Percentiles rank a stretch among this genome's conserved stretches.
Evolutionary conservation across 2,888 invertebrate genomes (phyloP).

Genomic region (Amiota mariae): DNA sequence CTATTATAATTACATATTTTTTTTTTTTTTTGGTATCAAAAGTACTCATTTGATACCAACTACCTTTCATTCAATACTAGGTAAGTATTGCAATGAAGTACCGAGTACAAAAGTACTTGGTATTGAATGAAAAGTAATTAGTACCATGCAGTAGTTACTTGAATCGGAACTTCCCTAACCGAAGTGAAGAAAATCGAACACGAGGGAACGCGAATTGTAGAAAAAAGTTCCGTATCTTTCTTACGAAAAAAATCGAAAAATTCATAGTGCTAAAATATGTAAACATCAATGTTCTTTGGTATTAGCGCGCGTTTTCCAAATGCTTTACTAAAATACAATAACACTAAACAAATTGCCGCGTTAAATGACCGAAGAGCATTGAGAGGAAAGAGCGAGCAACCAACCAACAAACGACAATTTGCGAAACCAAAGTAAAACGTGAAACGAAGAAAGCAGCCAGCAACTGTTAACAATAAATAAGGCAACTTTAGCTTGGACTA

Average conservation of each 20-base stretch:
- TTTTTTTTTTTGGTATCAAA: no score
- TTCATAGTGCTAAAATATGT: conserved; percentile 21
- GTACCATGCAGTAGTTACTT: no score
- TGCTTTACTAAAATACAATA: background rate
- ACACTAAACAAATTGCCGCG: background rate
- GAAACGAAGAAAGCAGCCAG: conserved; percentile 12
- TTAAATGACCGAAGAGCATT: conserved; percentile 18
- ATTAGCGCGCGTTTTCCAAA: conserved; percentile 7
- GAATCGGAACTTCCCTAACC: no score
- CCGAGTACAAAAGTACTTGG: no score
- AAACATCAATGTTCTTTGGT: conserved; percentile 14
- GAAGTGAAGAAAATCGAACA: conserved; percentile 17
- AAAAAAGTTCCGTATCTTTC: conserved; percentile 10
- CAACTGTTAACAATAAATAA: background rate
- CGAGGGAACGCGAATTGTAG: conserved; percentile 24
- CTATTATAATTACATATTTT: no score
- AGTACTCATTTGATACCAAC: no score
- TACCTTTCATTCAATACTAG: no score
- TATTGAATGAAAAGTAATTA: no score
- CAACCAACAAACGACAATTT: conserved; percentile 13
- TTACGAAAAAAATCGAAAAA: conserved; percentile 15
- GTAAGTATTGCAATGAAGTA: no score
- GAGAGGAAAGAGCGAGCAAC: background rate
- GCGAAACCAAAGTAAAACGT: conserved; percentile 29
- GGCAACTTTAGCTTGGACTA: background rate